Conservation (phyloP, 2,888 invertebrate genomes). For the Zaprionus lineosus region DNA sequence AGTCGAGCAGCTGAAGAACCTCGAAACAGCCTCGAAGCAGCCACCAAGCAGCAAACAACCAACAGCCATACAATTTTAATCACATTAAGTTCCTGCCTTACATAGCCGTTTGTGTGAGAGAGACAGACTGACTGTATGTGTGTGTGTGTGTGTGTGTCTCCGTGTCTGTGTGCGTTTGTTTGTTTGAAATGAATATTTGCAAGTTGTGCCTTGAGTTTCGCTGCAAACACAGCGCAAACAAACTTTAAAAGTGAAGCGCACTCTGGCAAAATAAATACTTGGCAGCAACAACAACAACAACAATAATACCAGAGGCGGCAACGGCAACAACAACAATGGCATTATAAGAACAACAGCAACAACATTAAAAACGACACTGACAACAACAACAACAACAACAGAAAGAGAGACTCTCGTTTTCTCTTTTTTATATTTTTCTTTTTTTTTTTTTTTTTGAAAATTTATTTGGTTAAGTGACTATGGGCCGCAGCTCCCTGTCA, state of each 20-base stretch:
- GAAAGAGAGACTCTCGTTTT: constrained; percentile 7
- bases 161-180: constrained; percentile 21
- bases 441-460: constrained; percentile 39
- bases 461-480: constrained; percentile 76
- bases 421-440: constrained; percentile 11
- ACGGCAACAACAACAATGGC: too few relatives aligned
- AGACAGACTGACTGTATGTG: constrained; percentile 7
- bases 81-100: constrained; percentile 67
- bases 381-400: constrained; percentile 4
- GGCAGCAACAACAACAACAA: constrained; percentile 40
- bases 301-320: constrained; percentile 1
- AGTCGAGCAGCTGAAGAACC: too few relatives aligned
- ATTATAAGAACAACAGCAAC: too few relatives aligned
- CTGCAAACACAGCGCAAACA: constrained; percentile 70
- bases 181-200: constrained; percentile 62
- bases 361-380: constrained; percentile 26
- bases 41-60: too few relatives aligned
- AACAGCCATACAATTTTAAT: constrained; percentile 72
- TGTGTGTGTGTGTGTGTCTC: constrained; percentile 4
- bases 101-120: constrained; percentile 20
- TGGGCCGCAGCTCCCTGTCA: constrained; percentile 34
- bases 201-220: constrained; percentile 63
- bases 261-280: constrained; percentile 75
- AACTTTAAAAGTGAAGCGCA: constrained; percentile 77
- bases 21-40: constrained; percentile 19